phyloP scores from a whole-genome alignment of 2,888 invertebrate species.

The Nephrotoma appendiculata region DNA sequence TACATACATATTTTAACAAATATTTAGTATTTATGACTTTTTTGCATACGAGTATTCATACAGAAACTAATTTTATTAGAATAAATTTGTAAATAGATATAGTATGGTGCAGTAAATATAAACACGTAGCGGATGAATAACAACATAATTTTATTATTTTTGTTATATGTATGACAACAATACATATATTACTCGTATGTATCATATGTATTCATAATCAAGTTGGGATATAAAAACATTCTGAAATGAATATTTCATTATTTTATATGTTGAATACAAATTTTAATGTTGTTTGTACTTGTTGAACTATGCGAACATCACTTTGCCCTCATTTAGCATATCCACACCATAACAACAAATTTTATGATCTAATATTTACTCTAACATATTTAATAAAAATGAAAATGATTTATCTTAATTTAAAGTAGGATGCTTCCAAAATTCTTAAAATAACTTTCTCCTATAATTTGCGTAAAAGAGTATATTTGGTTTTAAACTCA shows the following conservation, averaged over 20 bases:
- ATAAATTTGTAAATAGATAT: no score
- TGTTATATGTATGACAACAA: background rate
- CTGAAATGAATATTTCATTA: background rate
- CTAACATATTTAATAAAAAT: no score
- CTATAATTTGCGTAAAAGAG: no score
- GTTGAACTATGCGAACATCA: background rate
- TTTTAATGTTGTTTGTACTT: background rate
- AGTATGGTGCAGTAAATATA: background rate
- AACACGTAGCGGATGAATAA: background rate
- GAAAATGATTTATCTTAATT: no score
- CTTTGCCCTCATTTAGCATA: background rate
- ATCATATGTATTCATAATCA: background rate
- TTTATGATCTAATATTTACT: no score
- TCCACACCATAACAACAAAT: no score
- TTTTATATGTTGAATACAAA: background rate
- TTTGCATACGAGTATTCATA: background rate
- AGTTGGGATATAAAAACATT: no score
- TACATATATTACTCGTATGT: background rate
- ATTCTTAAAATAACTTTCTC: no score
- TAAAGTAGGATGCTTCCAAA: no score
- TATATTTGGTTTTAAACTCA: no score
- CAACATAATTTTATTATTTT: background rate
- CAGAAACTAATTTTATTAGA: no score
- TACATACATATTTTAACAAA: background rate
- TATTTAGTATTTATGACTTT: background rate